Evolutionary conservation across 2,888 invertebrate species (phyloP), one percentile per base, ranked within the genome.

Genomic region (Lapara coniferarum): DNA sequence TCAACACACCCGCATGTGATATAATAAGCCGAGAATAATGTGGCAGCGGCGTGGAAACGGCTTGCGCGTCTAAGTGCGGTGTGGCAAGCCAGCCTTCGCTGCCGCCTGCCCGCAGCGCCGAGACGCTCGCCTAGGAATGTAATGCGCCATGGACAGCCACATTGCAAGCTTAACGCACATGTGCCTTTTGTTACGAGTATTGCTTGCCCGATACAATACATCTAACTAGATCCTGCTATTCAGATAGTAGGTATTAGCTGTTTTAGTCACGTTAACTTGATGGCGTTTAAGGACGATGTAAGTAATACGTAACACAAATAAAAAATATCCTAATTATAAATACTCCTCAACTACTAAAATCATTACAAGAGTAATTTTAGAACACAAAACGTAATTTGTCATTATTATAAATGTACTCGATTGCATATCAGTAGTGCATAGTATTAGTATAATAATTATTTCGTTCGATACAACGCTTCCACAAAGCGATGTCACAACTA

Each of bases 1-100:
- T 88, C 88, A 85, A 86, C 85, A 81, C 82, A 79, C 88, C 89
- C 84, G 86, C 85, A 86, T 87, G 81, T 82, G 74, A 82, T 78
- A 78, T 81, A 69, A 78, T 76, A 75, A 71, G 69, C 72, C 58
- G 72, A 73, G 75, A 72, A 75, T 75, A 75, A 78, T 77, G 75
- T 77, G 73, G 74, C 72, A 68, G 72, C 70, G 75, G 66, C 74
- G 73, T 72, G 71, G 73, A 73, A 71, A 72, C 74, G 44, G 58
- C 53, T 63, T 63, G 63, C 63, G 63, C 16, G 49, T 69, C 37
- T 68, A 53, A 46, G 57, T 70, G 30, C 55, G 10, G 55, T 37
- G 16, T 16, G 44, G 16, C 25, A 67, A n/a, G 53, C 8, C 53
- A 16, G 16, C 2, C 51, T 37, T 16, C 52, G 56, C 56, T 56